phyloP scores from a whole-genome alignment of 1,140 invertebrate species.

The Scaptomyza hsui region DNA sequence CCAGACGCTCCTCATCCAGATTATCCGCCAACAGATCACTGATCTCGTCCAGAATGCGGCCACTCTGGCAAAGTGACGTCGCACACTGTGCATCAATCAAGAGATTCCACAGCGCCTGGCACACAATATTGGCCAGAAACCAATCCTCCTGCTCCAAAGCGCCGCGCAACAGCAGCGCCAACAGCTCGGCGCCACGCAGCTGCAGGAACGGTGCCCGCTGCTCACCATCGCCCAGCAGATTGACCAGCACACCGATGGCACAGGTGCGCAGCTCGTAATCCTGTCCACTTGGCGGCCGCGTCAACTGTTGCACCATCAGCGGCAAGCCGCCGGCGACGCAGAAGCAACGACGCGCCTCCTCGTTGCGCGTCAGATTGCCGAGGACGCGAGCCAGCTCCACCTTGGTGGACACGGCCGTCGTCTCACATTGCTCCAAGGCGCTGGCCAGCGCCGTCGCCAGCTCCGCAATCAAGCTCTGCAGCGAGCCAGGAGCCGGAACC shows the following conservation, averaged over 20 bases:
- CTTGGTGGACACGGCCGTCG: conserved; percentile 45
- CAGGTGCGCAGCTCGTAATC: conserved; percentile 80
- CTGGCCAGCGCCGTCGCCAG: conserved; percentile 56
- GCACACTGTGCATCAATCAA: conserved; percentile 85
- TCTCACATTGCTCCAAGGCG: conserved; percentile 51
- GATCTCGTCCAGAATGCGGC: conserved; percentile 85
- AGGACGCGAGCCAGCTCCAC: conserved; percentile 82
- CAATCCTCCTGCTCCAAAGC: conserved; percentile 78
- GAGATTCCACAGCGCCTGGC: conserved; percentile 88
- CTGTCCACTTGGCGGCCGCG: conserved; percentile 55
- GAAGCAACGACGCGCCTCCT: conserved; percentile 76
- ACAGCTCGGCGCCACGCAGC: conserved; percentile 64
- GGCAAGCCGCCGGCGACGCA: conserved; percentile 73
- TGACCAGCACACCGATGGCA: conserved; percentile 80
- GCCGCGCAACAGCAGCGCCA: conserved; percentile 65
- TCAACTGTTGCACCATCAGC: conserved; percentile 69
- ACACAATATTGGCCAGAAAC: conserved; percentile 80
- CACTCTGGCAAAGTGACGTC: conserved; percentile 84
- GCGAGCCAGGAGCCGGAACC: conserved; percentile 50
- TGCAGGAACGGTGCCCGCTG: conserved; percentile 77
- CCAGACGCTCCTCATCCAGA: conserved; percentile 85
- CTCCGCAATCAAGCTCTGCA: conserved; percentile 70
- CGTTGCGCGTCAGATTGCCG: conserved; percentile 83
- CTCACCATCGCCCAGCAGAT: conserved; percentile 79
- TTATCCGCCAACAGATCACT: conserved; percentile 86